Evolutionary conservation across 2,888 invertebrate species (phyloP), one percentile per base, ranked within the genome.

Genomic region (Dimorphilus gyrociliatus): DNA sequence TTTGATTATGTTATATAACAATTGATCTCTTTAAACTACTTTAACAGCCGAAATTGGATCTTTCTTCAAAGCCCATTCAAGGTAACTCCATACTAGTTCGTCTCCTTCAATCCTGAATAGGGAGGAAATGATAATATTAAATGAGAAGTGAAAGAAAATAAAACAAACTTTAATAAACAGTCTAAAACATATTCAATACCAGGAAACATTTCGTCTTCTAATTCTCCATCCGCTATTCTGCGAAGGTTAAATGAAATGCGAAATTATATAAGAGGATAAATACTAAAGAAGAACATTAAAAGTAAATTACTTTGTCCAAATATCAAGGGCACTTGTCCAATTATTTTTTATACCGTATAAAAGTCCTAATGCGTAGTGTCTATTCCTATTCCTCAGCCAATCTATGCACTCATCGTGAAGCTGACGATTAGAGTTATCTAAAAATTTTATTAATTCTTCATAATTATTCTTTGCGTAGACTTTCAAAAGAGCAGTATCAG

Each of bases 291-390:
- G n/a, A n/a, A n/a, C n/a, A n/a, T n/a, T n/a, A n/a, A n/a, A n/a
- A n/a, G n/a, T n/a, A n/a, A n/a, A 45, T 43, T 35, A 57, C 60
- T 55, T 58, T 16, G 54, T 50, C 67, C 67, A 67, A 2, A 63
- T 42, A 26, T 48, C 43, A 3, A 67, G 42, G n/a, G 66, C 65
- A 34, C 53, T 57, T 26, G 60, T 63, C 32, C 52, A 39, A 29
- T 66, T 60, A 2, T 58, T 55, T 30, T 54, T 48, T 23, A 48
- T 50, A 38, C 53, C 50, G 39, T 64, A 55, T 15, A 67, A 46
- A 14, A 65, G 37, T 4, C 60, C 67, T 6, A 62, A 40, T 4
- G 62, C 58, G 46, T 66, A 63, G 41, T 60, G 56, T 19, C 60
- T 45, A 6, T 52, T 45, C 25, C 50, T 43, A 25, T 51, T 50